Percentiles rank a stretch among this genome's conserved stretches.
Evolutionary conservation across 2,888 invertebrate species (phyloP).

Genomic region (Brachypalpus laphriformis): DNA sequence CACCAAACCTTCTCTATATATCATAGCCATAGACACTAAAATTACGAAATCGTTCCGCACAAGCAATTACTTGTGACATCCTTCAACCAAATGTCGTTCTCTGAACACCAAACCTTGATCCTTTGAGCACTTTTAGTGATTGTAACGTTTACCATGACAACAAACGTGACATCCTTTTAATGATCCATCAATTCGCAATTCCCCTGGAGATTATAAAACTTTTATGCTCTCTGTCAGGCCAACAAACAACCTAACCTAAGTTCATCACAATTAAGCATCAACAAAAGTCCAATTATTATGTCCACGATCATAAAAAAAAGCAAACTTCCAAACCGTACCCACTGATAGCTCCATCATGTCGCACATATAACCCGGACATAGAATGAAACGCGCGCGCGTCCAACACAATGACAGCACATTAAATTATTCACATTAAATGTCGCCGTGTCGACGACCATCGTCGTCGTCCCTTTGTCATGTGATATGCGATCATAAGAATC

Average conservation of each 20-base stretch:
- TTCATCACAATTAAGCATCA: slow-evolving; percentile 70
- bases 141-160: slow-evolving; percentile 65
- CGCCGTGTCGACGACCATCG: neutral
- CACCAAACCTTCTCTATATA: neutral
- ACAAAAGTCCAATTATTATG: slow-evolving; percentile 72
- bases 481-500: slow-evolving; percentile 66
- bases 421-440: slow-evolving; percentile 70
- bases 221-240: slow-evolving; percentile 36
- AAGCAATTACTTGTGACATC: slow-evolving; percentile 18
- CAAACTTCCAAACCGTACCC: slow-evolving; percentile 35
- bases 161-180: slow-evolving; percentile 70
- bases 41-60: slow-evolving; percentile 3
- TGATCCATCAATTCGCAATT: slow-evolving; percentile 68
- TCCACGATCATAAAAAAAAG: slow-evolving; percentile 63
- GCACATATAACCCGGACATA: slow-evolving; percentile 21
- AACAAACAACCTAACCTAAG: slow-evolving; percentile 59
- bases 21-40: slow-evolving; percentile 4
- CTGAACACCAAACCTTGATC: slow-evolving; percentile 16
- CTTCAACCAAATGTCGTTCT: neutral
- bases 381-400: slow-evolving; percentile 41
- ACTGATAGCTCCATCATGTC: slow-evolving; percentile 57
- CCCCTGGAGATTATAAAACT: slow-evolving; percentile 61
- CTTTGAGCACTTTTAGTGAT: slow-evolving; percentile 32
- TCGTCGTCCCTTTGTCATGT: slow-evolving; percentile 30
- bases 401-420: slow-evolving; percentile 63